Percentiles rank a stretch among this genome's conserved stretches.
phyloP scores from a whole-genome alignment of 2,888 invertebrate genomes.

The Harpalus rufipes region DNA sequence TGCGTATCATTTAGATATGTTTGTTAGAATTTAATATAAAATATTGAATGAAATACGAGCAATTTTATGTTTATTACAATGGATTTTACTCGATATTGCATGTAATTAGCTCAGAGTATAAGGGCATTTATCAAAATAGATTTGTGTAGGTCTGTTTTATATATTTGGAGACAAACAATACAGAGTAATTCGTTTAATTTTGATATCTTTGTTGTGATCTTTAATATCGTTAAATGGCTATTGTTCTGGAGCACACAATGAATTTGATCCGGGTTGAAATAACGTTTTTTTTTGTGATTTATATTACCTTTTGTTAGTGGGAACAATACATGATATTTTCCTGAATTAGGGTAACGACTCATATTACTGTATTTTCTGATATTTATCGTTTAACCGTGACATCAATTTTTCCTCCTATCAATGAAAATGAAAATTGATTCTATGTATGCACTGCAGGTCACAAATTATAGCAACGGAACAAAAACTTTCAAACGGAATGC shows the following conservation, averaged over 20 bases:
- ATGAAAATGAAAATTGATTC: slow-evolving; percentile 46
- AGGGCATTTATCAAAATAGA: too few relatives aligned
- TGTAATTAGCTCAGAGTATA: too few relatives aligned
- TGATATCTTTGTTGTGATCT: slow-evolving; percentile 44
- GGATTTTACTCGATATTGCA: too few relatives aligned
- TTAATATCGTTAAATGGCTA: slow-evolving; percentile 49
- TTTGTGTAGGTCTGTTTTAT: background rate
- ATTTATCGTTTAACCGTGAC: slow-evolving; percentile 22
- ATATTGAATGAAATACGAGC: too few relatives aligned
- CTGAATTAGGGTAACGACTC: slow-evolving; percentile 50
- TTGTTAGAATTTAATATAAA: too few relatives aligned
- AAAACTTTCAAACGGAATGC: slow-evolving; percentile 16
- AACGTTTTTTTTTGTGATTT: slow-evolving; percentile 45
- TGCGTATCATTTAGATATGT: too few relatives aligned
- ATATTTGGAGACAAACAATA: background rate
- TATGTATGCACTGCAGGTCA: slow-evolving; percentile 8
- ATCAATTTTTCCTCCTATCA: slow-evolving; percentile 45
- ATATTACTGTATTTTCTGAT: slow-evolving; percentile 48
- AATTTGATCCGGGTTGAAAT: slow-evolving; percentile 44
- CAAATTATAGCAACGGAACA: background rate
- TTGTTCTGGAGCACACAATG: slow-evolving; percentile 34
- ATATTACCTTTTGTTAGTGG: slow-evolving; percentile 32
- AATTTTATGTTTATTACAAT: too few relatives aligned
- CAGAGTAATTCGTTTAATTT: slow-evolving; percentile 21
- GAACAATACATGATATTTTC: slow-evolving; percentile 46